Base-by-base conservation (phyloP, 2,888 invertebrate genomes). In the Himalopsyche kuldschensis region DNA sequence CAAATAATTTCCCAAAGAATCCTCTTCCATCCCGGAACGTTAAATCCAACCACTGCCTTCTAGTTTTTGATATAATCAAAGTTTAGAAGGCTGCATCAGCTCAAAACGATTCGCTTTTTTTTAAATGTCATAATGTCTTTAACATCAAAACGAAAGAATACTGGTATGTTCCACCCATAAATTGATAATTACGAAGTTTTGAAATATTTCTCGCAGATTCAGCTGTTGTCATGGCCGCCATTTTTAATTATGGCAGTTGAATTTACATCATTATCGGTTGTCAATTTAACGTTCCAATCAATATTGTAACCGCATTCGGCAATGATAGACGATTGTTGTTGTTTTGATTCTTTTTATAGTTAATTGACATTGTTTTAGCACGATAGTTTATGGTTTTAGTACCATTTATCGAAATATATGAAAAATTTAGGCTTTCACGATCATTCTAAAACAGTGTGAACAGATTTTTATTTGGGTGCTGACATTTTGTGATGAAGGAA, bases 21-120 rank as follows among this genome's bases (percentile, higher is more conserved):
- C 69, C 69, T 69, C 87, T 87, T 88, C 87, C 87, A 86, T 87
- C 87, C 85, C 86, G 87, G 84, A 87, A 87, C 87, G 87, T 88
- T 88, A 87, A 86, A 87, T 86, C 87, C 87, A 85, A 87, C 86
- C 87, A 46, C 30, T 69, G 78, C 46, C n/a, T 69, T 77, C 78
- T 75, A 41, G 24, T 69, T 30, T 69, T 69, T 69, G 69, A 69
- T 11, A 69, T 27, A 27, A 11, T 69, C 69, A 69, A 69, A 27
- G 15, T 27, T 69, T 69, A 69, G 69, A 69, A 69, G 69, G 69
- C 69, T 69, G 24, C 69, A 69, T 27, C 69, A 27, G 27, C 15
- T 69, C 27, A 69, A 69, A 69, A 69, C 8, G 15, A 69, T 11
- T 69, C 69, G 69, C 69, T 69, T 69, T 69, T 69, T 69, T 69